A percentile compares a stretch with the other conserved stretches of the same genome.
phyloP scores from a whole-genome alignment of 2,888 invertebrate genomes.

The Dicyrtoma fusca region DNA sequence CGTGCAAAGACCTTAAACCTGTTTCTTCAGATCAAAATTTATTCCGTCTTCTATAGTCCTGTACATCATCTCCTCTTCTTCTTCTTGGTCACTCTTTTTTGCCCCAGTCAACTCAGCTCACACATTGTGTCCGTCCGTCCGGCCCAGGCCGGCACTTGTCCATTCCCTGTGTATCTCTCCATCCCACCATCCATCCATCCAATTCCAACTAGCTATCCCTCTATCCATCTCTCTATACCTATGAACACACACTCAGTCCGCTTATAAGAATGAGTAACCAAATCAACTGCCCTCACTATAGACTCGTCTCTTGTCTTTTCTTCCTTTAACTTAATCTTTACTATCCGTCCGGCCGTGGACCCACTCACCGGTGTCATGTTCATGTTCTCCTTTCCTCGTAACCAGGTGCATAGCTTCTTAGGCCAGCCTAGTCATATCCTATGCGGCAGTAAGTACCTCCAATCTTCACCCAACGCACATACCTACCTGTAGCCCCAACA shows the following conservation, averaged over 20 bases:
- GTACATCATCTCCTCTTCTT: constrained; percentile 14
- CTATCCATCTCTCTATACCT: constrained; percentile 6
- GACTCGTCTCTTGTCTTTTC: background rate
- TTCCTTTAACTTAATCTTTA: too few relatives aligned
- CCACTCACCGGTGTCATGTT: too few relatives aligned
- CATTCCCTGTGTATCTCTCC: constrained; percentile 4
- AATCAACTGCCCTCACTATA: background rate
- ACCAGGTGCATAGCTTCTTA: too few relatives aligned
- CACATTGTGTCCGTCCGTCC: constrained; percentile 32
- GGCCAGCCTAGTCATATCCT: too few relatives aligned
- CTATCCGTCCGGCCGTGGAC: too few relatives aligned
- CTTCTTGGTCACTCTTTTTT: constrained; percentile 38
- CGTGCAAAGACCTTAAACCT: constrained; percentile 56
- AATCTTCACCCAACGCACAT: too few relatives aligned
- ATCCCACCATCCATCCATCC: background rate
- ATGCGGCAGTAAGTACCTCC: too few relatives aligned
- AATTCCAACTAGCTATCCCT: constrained; percentile 1
- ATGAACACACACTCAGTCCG: background rate
- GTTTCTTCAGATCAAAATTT: constrained; percentile 50
- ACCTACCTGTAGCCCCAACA: background rate
- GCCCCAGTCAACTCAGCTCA: constrained; percentile 40
- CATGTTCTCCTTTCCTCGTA: too few relatives aligned
- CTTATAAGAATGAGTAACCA: background rate
- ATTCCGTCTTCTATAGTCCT: constrained; percentile 39
- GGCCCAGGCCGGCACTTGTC: background rate